Percentiles rank a stretch among this genome's conserved stretches.
Conservation (phyloP, 2,797 vertebrate genomes). For the Eulemur mongoz region DNA sequence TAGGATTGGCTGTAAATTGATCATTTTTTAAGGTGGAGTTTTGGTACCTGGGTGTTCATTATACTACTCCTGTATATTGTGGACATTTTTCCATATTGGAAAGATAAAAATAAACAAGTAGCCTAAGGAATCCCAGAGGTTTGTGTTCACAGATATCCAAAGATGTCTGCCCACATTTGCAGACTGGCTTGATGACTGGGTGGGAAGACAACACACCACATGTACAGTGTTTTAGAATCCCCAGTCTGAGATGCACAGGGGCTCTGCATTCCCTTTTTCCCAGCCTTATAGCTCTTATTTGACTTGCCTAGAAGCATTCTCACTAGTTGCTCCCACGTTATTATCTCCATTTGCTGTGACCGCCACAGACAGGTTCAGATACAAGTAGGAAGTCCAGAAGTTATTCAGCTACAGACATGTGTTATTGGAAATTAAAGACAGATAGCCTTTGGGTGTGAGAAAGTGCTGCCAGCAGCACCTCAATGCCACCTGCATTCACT, state of each 20-base stretch:
- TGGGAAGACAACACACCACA: not conserved
- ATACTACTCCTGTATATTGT: not conserved
- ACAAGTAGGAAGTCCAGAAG: not conserved
- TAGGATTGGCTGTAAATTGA: not conserved
- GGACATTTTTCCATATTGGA: not conserved
- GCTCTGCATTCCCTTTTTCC: not conserved
- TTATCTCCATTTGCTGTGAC: not conserved
- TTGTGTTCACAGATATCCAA: not conserved
- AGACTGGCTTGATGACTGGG: not conserved
- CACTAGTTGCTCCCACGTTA: not conserved
- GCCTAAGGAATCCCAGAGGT: not conserved
- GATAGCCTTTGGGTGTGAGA: not conserved
- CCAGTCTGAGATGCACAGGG: not conserved
- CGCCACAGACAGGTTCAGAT: not conserved
- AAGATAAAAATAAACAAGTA: slow-evolving; percentile 24
- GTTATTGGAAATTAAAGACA: not conserved
- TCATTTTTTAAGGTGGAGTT: not conserved
- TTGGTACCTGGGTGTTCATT: not conserved
- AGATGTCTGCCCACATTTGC: not conserved
- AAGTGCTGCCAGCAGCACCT: not conserved
- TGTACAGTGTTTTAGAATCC: not conserved
- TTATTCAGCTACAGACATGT: not conserved
- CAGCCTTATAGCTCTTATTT: not conserved
- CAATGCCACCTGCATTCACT: fast-evolving
- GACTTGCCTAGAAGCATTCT: not conserved